Evolutionary conservation across 2,797 vertebrate genomes (phyloP).

Genomic region (Myotis planiceps): DNA sequence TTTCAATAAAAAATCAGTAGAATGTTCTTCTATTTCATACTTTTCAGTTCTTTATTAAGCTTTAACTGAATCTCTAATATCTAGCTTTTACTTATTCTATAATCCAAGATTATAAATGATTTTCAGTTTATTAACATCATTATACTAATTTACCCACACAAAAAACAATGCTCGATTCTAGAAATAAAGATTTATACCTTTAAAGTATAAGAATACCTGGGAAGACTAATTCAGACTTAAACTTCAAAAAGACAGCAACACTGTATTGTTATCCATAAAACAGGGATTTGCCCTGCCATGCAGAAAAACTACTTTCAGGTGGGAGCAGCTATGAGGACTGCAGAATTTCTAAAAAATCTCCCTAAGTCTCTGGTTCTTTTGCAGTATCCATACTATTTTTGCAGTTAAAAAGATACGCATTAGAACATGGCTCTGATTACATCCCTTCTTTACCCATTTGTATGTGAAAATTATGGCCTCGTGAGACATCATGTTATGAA

Average conservation of each 20-base stretch:
- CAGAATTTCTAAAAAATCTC: conserved; percentile 17
- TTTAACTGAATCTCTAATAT: conserved; percentile 26
- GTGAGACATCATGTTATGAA: neutral
- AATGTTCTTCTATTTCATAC: neutral
- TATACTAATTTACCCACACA: conserved; percentile 20
- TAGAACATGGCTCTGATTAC: neutral
- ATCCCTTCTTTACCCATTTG: neutral
- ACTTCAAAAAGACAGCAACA: neutral
- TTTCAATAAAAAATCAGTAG: conserved; percentile 35
- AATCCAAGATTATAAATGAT: conserved; percentile 39
- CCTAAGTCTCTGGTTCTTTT: neutral
- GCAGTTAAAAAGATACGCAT: neutral
- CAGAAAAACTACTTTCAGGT: neutral
- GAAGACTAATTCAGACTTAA: conserved; percentile 9
- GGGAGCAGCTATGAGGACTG: neutral
- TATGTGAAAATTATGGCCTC: conserved; percentile 1
- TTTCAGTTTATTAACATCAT: conserved; percentile 32
- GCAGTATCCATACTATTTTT: neutral
- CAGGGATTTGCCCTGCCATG: neutral
- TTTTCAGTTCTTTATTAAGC: neutral
- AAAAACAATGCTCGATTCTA: conserved; percentile 9
- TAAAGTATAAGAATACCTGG: neutral
- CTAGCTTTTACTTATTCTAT: conserved; percentile 34
- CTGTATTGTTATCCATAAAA: conserved; percentile 33
- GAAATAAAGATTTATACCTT: conserved; percentile 28